A percentile compares a stretch with the other conserved stretches of the same genome.
phyloP scores from a whole-genome alignment of 1,140 invertebrate species.

The Ceratosolen fusciceps region DNA sequence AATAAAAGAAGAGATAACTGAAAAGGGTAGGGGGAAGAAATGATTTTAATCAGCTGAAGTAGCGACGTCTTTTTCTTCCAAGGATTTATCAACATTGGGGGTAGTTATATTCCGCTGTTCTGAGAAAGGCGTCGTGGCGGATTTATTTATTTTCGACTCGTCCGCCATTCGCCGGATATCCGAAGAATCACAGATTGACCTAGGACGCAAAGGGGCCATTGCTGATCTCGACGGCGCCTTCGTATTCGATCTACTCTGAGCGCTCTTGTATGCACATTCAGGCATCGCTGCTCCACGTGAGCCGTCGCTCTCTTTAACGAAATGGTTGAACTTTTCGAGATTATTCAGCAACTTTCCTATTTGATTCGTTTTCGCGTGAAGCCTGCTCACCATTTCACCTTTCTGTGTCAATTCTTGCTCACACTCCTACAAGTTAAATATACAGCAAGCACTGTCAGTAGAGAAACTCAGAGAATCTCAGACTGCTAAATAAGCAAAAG shows the following conservation, averaged over 20 bases:
- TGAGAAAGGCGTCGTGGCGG: neutral
- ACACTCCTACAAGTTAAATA: conserved; percentile 82
- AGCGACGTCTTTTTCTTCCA: neutral
- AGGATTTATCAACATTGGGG: neutral
- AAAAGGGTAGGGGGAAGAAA: neutral
- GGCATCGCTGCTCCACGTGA: conserved; percentile 74
- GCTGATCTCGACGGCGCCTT: conserved; percentile 67
- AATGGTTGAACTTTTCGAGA: conserved; percentile 86
- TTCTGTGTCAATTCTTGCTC: conserved; percentile 92
- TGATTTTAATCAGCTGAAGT: neutral
- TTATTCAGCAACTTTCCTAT: conserved; percentile 91
- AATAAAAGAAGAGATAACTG: too few relatives aligned
- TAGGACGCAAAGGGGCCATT: conserved; percentile 8
- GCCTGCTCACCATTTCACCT: conserved; percentile 89
- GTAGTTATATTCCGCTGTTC: neutral
- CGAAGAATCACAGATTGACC: conserved; percentile 31
- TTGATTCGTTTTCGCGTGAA: conserved; percentile 90
- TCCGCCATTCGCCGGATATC: neutral
- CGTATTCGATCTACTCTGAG: conserved; percentile 68
- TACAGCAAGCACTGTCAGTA: conserved; percentile 23
- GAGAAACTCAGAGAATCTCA: neutral
- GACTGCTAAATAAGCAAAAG: neutral
- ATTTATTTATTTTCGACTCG: neutral
- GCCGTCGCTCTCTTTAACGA: conserved; percentile 76
- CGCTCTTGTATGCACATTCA: conserved; percentile 69